Percentiles rank a stretch among this genome's conserved stretches.
Conservation (phyloP, 1,140 invertebrate genomes). For the Bemisia tabaci region DNA sequence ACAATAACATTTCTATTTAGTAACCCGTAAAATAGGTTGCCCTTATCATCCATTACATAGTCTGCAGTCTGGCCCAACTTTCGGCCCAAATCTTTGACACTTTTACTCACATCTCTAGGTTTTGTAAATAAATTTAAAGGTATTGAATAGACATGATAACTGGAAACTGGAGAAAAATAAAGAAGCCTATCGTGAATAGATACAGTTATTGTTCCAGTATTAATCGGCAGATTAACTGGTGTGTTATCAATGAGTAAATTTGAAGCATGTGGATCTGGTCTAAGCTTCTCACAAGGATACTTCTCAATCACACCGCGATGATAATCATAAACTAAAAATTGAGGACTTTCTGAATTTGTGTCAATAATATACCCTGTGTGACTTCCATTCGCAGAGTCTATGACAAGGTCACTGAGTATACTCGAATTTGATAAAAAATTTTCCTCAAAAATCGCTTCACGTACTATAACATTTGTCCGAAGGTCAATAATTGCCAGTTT, state of each 20-base stretch:
- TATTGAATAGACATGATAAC: background rate
- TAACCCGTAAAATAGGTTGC: background rate
- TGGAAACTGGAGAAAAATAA: background rate
- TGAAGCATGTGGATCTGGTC: background rate
- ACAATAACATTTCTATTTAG: background rate
- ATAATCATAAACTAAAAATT: background rate
- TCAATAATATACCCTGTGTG: background rate
- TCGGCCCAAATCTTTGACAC: background rate
- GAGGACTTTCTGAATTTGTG: background rate
- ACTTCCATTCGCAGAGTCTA: background rate
- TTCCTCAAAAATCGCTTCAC: background rate
- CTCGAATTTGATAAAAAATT: background rate
- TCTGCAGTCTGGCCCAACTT: background rate
- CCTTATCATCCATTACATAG: background rate
- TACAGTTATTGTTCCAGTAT: background rate
- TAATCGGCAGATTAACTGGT: background rate
- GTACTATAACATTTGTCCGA: slow-evolving; percentile 27
- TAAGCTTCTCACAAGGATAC: background rate
- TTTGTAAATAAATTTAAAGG: background rate
- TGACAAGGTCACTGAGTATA: background rate
- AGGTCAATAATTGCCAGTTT: slow-evolving; percentile 51
- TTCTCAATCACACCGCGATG: background rate
- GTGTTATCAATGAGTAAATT: background rate
- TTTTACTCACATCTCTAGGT: background rate
- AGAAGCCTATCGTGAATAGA: background rate